phyloP scores from a whole-genome alignment of 2,797 vertebrate species.

The Periparus ater region DNA sequence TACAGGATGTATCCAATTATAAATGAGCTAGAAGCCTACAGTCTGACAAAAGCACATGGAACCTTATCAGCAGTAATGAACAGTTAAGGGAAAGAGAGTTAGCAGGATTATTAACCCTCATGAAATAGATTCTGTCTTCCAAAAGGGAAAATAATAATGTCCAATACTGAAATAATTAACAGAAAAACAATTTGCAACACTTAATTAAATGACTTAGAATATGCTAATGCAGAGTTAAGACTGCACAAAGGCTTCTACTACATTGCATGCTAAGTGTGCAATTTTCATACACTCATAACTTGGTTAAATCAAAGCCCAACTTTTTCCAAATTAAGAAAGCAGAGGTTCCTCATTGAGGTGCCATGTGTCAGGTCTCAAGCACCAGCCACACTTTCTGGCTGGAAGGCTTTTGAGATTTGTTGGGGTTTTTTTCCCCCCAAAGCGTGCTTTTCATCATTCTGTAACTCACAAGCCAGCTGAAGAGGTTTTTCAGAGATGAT shows the following conservation, averaged over 20 bases:
- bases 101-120: constrained; percentile 60
- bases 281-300: constrained; percentile 24
- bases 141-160: constrained; percentile 64
- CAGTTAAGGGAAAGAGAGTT: constrained; percentile 12
- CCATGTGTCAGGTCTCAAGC: background rate
- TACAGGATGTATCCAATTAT: constrained; percentile 69
- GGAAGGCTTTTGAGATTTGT: background rate
- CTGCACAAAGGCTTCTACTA: constrained; percentile 18
- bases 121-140: constrained; percentile 42
- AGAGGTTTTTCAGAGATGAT: constrained; percentile 2
- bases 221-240: constrained; percentile 54
- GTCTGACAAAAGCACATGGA: constrained; percentile 57
- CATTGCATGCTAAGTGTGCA: constrained; percentile 5
- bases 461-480: background rate
- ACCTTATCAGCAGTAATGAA: constrained; percentile 53
- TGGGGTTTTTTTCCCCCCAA: background rate
- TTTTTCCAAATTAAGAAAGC: constrained; percentile 27
- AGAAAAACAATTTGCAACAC: constrained; percentile 60
- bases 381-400: background rate
- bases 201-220: constrained; percentile 61
- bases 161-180: constrained; percentile 67
- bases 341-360: background rate
- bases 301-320: constrained; percentile 45
- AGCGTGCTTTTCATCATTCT: background rate
- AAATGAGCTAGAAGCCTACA: constrained; percentile 46